Conservation (phyloP, 1,140 invertebrate species). For the Geopemphigus sp. region DNA sequence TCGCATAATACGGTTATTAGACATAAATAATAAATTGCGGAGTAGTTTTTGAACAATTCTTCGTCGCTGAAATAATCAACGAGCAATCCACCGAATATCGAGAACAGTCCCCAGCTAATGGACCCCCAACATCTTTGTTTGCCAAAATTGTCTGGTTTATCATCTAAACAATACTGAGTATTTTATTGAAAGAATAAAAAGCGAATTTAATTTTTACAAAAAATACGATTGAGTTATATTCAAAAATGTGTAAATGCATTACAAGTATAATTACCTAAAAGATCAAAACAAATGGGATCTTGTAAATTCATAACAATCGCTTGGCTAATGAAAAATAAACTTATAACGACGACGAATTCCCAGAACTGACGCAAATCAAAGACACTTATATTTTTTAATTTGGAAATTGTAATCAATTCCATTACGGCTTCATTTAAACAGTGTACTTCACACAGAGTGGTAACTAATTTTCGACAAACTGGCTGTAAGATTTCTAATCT, state of each 20-base stretch:
- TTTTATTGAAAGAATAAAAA: no score
- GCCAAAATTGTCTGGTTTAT: conserved; percentile 69
- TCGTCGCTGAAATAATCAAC: conserved; percentile 70
- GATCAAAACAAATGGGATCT: conserved; percentile 19
- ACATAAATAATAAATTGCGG: conserved; percentile 73
- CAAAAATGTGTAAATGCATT: neutral
- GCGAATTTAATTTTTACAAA: neutral
- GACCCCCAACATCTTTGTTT: conserved; percentile 80
- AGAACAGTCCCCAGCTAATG: conserved; percentile 75
- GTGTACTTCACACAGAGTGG: neutral
- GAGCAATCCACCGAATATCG: conserved; percentile 70
- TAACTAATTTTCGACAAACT: neutral
- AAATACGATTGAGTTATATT: neutral
- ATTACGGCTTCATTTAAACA: neutral
- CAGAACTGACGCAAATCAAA: conserved; percentile 1
- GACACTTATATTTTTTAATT: neutral
- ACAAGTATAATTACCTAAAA: conserved; percentile 28
- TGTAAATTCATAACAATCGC: neutral
- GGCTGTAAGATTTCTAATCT: neutral
- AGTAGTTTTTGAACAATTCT: conserved; percentile 69
- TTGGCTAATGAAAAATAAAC: neutral
- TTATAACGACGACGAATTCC: neutral
- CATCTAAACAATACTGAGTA: conserved; percentile 56
- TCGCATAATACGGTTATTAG: conserved; percentile 67
- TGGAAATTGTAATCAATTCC: neutral